Conservation (phyloP, 2,888 invertebrate species). For the Hoplodrina blanda region DNA sequence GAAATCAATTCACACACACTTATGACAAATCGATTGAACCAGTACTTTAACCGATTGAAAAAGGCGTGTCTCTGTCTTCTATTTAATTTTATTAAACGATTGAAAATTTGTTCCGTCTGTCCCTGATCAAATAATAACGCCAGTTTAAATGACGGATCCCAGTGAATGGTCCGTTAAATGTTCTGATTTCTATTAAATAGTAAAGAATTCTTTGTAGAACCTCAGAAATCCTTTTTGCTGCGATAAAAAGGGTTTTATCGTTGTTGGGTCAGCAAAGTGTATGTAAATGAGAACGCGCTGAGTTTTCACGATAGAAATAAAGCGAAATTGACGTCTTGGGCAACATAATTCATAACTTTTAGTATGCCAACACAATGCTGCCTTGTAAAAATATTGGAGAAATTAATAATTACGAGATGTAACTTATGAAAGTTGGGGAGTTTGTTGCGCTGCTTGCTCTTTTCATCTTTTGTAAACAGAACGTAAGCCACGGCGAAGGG, state of each 20-base stretch:
- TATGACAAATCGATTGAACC: background rate
- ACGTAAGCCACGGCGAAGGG: background rate
- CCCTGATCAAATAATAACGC: constrained; percentile 63
- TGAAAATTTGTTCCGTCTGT: constrained; percentile 55
- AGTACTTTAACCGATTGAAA: background rate
- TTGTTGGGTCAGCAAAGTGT: constrained; percentile 88
- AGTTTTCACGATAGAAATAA: constrained; percentile 81
- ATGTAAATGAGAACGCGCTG: constrained; percentile 85
- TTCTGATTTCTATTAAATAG: constrained; percentile 77
- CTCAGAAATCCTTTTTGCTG: constrained; percentile 83
- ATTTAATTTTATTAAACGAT: constrained; percentile 24
- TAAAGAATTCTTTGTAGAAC: constrained; percentile 79
- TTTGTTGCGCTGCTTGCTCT: constrained; percentile 10
- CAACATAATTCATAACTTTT: constrained; percentile 72
- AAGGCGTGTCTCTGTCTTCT: background rate
- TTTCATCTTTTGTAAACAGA: constrained; percentile 2
- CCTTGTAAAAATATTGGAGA: constrained; percentile 36
- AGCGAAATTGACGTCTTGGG: constrained; percentile 79
- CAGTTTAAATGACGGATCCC: constrained; percentile 67
- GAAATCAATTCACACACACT: background rate
- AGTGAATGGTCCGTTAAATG: constrained; percentile 63
- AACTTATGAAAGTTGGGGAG: constrained; percentile 6
- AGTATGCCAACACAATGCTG: constrained; percentile 55
- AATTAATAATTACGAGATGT: constrained; percentile 41
- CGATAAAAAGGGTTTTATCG: constrained; percentile 87